These are phyloP conservation scores for Catharus ustulatus DNA, from an alignment of 2,797 vertebrate species.

Conservation along the genomic window DNA sequence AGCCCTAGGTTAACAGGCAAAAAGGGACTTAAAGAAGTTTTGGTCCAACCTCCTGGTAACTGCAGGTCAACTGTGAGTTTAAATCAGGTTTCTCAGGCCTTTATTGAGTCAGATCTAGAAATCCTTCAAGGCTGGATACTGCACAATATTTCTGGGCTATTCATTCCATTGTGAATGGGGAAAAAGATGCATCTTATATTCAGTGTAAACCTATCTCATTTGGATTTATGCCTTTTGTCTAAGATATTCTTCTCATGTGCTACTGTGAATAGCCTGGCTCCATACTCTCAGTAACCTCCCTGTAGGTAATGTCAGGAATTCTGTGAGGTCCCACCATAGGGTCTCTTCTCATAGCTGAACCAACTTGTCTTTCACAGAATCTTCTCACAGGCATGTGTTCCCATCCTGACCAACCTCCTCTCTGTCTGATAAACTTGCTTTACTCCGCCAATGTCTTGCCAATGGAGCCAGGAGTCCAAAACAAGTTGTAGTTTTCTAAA, in stretches of 20 bases:
- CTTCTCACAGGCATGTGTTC: fast-evolving
- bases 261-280: not conserved
- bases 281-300: not conserved
- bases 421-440: not conserved
- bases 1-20: not conserved
- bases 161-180: not conserved
- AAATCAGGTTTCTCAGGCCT: not conserved
- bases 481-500: not conserved
- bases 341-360: not conserved
- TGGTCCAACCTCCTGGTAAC: not conserved
- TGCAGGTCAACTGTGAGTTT: no score
- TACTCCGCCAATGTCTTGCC: not conserved
- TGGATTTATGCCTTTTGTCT: fast-evolving
- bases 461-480: not conserved
- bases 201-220: not conserved
- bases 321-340: fast-evolving
- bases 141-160: not conserved
- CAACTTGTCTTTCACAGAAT: not conserved
- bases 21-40: not conserved
- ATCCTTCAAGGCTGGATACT: not conserved
- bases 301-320: not conserved
- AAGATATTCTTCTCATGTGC: no score
- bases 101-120: not conserved
- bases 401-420: not conserved
- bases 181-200: not conserved